Evolutionary conservation across 2,113 vertebrate species (phyloP).

Genomic region (Platysternon megacephalum): DNA sequence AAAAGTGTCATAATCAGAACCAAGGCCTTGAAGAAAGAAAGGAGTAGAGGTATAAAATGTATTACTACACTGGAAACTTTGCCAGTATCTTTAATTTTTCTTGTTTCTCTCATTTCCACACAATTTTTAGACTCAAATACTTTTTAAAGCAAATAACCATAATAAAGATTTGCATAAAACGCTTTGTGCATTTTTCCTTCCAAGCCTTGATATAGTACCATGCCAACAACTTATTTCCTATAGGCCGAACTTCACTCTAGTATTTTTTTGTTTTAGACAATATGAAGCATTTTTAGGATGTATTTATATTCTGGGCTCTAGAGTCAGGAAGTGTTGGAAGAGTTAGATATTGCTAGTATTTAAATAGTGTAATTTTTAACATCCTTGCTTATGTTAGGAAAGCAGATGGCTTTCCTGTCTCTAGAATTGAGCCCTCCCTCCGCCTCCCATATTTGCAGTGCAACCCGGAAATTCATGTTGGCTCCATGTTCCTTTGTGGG

Average conservation of each 20-base stretch:
- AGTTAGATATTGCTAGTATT: too few species aligned
- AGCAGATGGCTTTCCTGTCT: not conserved
- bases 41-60: not conserved
- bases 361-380: not conserved
- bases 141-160: not conserved
- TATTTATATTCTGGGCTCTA: not conserved
- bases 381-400: not conserved
- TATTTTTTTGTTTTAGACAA: not conserved
- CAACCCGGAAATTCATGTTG: not conserved
- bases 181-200: fast-evolving
- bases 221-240: not conserved
- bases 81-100: not conserved
- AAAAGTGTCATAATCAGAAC: not conserved
- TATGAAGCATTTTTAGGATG: not conserved
- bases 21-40: not conserved
- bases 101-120: not conserved
- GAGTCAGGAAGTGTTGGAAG: too few species aligned
- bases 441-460: not conserved
- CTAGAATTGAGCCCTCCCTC: not conserved
- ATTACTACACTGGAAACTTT: not conserved
- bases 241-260: not conserved
- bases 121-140: not conserved
- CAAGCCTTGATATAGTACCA: not conserved
- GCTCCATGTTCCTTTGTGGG: not conserved
- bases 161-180: not conserved